Evolutionary conservation across 2,888 invertebrate species (phyloP).

Genomic region (Amphipoea lucens): DNA sequence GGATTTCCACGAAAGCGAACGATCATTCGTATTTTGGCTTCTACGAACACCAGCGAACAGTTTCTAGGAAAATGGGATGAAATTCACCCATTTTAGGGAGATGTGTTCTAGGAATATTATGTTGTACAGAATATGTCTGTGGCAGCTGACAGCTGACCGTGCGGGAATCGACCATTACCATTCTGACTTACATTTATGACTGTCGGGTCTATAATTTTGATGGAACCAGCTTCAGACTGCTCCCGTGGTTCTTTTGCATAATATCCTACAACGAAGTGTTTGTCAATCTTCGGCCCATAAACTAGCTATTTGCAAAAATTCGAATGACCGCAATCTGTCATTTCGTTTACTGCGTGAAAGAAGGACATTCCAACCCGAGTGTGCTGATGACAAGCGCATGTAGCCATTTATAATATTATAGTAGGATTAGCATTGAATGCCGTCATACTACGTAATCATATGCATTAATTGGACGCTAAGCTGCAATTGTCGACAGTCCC

Average conservation of each 20-base stretch:
- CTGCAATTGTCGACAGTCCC: not conserved
- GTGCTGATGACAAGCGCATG: not conserved
- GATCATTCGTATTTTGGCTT: constrained; percentile 2
- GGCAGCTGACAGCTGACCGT: too few relatives aligned
- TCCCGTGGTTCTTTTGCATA: not conserved
- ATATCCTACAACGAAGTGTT: not conserved
- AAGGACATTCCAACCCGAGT: too few relatives aligned
- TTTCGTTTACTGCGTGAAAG: too few relatives aligned
- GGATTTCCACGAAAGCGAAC: constrained; percentile 21
- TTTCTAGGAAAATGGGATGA: constrained; percentile 14
- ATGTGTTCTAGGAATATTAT: constrained; percentile 2
- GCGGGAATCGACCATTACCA: not conserved
- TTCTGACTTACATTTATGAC: too few relatives aligned
- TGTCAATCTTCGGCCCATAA: not conserved
- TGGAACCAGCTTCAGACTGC: not conserved
- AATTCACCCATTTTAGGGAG: not conserved
- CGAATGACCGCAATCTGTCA: too few relatives aligned
- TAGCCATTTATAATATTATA: not conserved
- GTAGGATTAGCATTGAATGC: not conserved
- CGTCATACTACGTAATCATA: not conserved
- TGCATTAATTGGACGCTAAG: not conserved
- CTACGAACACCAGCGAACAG: constrained; percentile 9
- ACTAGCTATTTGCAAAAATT: not conserved
- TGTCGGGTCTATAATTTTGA: not conserved
- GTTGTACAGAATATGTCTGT: not conserved